Percentiles rank a stretch among this genome's conserved stretches.
Evolutionary conservation across 1,140 invertebrate species (phyloP).

Genomic region (Dendroctonus valens): DNA sequence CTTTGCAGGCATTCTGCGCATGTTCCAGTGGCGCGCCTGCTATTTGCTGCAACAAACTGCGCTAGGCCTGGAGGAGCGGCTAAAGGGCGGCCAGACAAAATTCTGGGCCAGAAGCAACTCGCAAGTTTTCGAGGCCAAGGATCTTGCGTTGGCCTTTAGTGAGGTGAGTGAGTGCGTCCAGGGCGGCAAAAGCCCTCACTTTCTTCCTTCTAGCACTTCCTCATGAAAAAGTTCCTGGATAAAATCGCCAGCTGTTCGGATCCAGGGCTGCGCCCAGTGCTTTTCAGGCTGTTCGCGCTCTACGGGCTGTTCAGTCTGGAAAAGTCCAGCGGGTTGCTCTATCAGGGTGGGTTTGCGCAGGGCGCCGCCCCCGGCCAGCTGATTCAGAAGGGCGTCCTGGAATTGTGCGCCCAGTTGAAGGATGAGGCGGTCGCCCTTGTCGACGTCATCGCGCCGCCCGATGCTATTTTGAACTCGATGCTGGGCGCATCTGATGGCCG

Average conservation of each 20-base stretch:
- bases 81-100: conserved; percentile 58
- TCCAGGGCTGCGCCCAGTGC: conserved; percentile 54
- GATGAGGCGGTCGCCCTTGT: conserved; percentile 71
- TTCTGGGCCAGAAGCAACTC: conserved; percentile 78
- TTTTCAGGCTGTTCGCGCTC: conserved; percentile 65
- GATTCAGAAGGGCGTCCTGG: conserved; percentile 59
- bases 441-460: conserved; percentile 83
- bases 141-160: conserved; percentile 73
- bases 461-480: conserved; percentile 81
- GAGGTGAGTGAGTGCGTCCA: conserved; percentile 25
- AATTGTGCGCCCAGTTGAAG: conserved; percentile 64
- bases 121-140: conserved; percentile 79
- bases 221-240: conserved; percentile 59
- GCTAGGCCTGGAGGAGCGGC: conserved; percentile 58
- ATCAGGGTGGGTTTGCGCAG: conserved; percentile 67
- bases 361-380: conserved; percentile 51
- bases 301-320: conserved; percentile 73
- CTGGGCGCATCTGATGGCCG: conserved; percentile 77
- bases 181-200: background rate
- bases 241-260: conserved; percentile 55
- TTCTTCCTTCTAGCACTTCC: conserved; percentile 57
- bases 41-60: conserved; percentile 71
- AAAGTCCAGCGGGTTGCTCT: conserved; percentile 66
- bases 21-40: conserved; percentile 81
- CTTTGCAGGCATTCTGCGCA: conserved; percentile 42